A percentile compares a stretch with the other conserved stretches of the same genome.
phyloP scores from a whole-genome alignment of 1,140 invertebrate species.

The Platyscapa corneri region DNA sequence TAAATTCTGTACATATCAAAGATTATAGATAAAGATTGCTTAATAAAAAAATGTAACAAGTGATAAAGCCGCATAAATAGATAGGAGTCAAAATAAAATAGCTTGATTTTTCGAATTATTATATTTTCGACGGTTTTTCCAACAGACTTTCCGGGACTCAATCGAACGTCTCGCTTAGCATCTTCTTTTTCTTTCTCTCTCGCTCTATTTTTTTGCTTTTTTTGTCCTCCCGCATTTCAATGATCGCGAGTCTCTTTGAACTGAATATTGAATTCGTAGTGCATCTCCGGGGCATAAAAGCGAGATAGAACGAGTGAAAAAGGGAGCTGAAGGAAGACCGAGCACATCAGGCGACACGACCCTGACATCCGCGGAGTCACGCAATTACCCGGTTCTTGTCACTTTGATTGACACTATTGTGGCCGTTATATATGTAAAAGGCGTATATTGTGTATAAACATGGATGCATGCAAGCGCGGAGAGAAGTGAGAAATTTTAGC shows the following conservation, averaged over 20 bases:
- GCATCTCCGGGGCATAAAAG: not conserved
- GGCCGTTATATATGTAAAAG: not conserved
- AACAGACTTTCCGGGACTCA: too few relatives aligned
- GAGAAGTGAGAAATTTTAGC: not conserved
- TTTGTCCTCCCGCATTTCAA: too few relatives aligned
- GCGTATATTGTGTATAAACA: too few relatives aligned
- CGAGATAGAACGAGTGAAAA: not conserved
- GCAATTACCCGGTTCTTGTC: constrained; percentile 43
- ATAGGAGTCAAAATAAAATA: too few relatives aligned
- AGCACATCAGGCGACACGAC: not conserved
- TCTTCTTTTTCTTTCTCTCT: not conserved
- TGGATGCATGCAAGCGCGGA: constrained; percentile 55
- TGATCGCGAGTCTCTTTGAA: not conserved
- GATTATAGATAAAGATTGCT: too few relatives aligned
- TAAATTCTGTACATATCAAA: too few relatives aligned
- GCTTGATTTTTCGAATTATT: too few relatives aligned
- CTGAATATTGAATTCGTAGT: not conserved
- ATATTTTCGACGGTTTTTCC: too few relatives aligned
- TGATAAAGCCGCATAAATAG: too few relatives aligned
- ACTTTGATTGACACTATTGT: constrained; percentile 49
- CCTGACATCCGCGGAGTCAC: constrained; percentile 21
- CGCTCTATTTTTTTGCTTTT: not conserved
- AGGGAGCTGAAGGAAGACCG: not conserved
- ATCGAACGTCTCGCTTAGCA: not conserved
- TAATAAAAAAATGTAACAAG: too few relatives aligned